These are phyloP conservation scores for Patella pellucida DNA, from an alignment of 2,888 invertebrate species.

Conservation along the genomic window DNA sequence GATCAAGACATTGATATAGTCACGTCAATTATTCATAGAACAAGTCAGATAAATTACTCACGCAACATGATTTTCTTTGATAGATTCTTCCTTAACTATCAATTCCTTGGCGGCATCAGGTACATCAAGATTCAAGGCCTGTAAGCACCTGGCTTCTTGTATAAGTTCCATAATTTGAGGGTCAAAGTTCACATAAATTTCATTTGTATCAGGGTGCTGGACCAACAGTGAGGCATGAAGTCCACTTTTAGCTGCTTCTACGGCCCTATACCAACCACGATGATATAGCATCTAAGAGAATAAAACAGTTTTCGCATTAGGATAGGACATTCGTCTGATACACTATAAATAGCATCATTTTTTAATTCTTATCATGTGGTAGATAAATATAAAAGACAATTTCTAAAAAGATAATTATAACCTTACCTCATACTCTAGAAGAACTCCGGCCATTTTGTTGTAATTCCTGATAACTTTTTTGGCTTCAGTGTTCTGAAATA, in stretches of 20 bases:
- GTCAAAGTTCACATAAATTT: slow-evolving; percentile 71
- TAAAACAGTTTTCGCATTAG: neutral
- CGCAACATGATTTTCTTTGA: slow-evolving; percentile 62
- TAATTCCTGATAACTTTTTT: slow-evolving; percentile 70
- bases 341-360: neutral
- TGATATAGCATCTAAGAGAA: slow-evolving; percentile 67
- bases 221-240: slow-evolving; percentile 75
- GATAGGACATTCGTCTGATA: neutral
- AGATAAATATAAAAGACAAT: neutral
- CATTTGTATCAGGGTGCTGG: slow-evolving; percentile 69
- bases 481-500: slow-evolving; percentile 63
- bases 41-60: slow-evolving; percentile 43
- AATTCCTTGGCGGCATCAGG: slow-evolving; percentile 68
- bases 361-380: no score
- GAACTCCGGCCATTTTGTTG: slow-evolving; percentile 71
- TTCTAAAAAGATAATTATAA: neutral
- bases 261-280: slow-evolving; percentile 69
- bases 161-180: slow-evolving; percentile 70
- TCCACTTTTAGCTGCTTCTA: slow-evolving; percentile 67
- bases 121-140: slow-evolving; percentile 68
- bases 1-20: no score
- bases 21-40: no score
- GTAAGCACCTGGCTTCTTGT: slow-evolving; percentile 70
- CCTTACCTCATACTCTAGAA: slow-evolving; percentile 70
- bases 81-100: slow-evolving; percentile 64